Evolutionary conservation across 2,888 invertebrate species (phyloP).

Genomic region (Brenthis ino): DNA sequence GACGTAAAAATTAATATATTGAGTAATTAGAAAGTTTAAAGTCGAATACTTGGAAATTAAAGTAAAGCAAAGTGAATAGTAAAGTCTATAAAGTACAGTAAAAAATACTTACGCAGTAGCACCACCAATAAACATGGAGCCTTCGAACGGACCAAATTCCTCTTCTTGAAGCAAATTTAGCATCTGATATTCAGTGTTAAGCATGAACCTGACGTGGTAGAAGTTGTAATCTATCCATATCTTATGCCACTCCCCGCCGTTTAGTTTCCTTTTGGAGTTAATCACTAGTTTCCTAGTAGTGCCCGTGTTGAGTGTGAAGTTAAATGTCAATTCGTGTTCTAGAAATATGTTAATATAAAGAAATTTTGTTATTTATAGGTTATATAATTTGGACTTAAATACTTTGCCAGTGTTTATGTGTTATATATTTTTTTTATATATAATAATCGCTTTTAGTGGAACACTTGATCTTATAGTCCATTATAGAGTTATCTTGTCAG

Average conservation of each 20-base stretch:
- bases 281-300: slow-evolving; percentile 91
- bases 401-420: too few relatives aligned
- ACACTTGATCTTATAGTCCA: too few relatives aligned
- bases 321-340: slow-evolving; percentile 94
- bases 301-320: slow-evolving; percentile 93
- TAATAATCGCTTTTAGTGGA: too few relatives aligned
- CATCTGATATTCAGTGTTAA: slow-evolving; percentile 95
- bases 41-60: too few relatives aligned
- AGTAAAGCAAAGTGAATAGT: too few relatives aligned
- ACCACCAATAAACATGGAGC: slow-evolving; percentile 96
- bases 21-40: too few relatives aligned
- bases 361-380: background rate
- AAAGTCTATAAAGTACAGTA: background rate
- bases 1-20: too few relatives aligned
- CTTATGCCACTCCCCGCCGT: slow-evolving; percentile 97
- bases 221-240: slow-evolving; percentile 97
- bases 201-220: slow-evolving; percentile 95
- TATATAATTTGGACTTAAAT: too few relatives aligned
- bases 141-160: slow-evolving; percentile 95
- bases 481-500: too few relatives aligned
- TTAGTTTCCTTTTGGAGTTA: slow-evolving; percentile 90
- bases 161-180: slow-evolving; percentile 91
- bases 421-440: too few relatives aligned
- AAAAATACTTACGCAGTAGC: slow-evolving; percentile 90
- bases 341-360: slow-evolving; percentile 32